Conservation (phyloP, 2,797 vertebrate species). For the Sebastes matsubarae region DNA sequence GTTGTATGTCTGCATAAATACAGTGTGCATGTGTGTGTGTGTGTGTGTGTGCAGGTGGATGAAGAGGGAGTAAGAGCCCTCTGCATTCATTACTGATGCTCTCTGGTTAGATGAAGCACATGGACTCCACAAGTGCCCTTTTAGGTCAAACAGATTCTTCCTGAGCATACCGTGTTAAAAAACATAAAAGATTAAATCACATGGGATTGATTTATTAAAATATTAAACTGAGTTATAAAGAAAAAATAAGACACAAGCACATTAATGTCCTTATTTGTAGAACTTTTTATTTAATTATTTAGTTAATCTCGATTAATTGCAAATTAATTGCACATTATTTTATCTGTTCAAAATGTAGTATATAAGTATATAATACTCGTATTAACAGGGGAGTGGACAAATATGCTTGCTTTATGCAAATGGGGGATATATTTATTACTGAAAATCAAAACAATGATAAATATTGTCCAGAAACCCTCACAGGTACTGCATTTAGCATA, state of each 20-base stretch:
- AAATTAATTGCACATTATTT: no score
- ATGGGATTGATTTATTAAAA: background rate
- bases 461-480: no score
- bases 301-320: no score
- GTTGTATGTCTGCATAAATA: background rate
- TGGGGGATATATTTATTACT: no score
- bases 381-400: no score
- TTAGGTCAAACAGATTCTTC: background rate
- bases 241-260: background rate
- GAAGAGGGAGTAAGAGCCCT: background rate
- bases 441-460: no score
- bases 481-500: no score
- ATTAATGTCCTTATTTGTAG: background rate
- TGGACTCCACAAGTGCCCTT: background rate
- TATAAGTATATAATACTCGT: no score
- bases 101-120: background rate
- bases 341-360: no score
- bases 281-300: no score
- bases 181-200: background rate
- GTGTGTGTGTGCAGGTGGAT: background rate
- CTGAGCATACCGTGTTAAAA: background rate
- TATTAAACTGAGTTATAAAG: background rate
- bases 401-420: no score
- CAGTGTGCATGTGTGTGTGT: background rate
- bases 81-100: slow-evolving; percentile 7